Evolutionary conservation across 2,797 vertebrate genomes (phyloP), one percentile per base, ranked within the genome.

Genomic region (Sebastes trivittatus): DNA sequence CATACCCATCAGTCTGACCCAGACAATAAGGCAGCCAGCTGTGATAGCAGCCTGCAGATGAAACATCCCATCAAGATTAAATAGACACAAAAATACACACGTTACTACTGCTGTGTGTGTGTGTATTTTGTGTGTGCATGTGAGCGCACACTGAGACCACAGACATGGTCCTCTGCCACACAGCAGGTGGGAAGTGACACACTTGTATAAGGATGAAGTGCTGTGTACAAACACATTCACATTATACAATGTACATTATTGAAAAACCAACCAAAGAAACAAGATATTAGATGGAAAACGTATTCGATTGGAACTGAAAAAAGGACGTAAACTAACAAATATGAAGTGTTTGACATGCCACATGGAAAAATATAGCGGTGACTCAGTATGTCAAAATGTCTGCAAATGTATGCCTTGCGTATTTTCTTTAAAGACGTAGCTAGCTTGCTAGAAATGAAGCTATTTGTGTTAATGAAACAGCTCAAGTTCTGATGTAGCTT

Each of bases 31-130:
- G 96, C 85, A 97, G 96, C 96, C 94, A 83, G 96, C 96, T 96
- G 95, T 97, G 97, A 98, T 97, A 97, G 97, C 97, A 96, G 97
- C 95, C 97, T 97, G 96, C 96, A 97, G 97, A 99, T 97, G 97
- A 98, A 98, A 96, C 96, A 94, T 94, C 95, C 96, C 97, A 98
- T 98, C 97, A 97, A 97, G 96, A 98, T 97, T 87, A 90, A 89
- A 89, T 68, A 84, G 82, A 87, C 74, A 83, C 69, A 85, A 82
- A 97, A 96, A 97, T 96, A 97, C 97, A 96, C 95, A 94, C 89
- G 94, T 94, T 95, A 96, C 80, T 80, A 80, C 62, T 77, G 63
- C 55, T 77, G 67, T 56, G 55, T 83, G 74, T 81, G 71, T 81
- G 71, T 88, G 78, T 75, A 62, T 83, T 56, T 32, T 58, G 7